Base-by-base conservation (phyloP, 2,113 vertebrate species). In the Xiphophorus couchianus region DNA sequence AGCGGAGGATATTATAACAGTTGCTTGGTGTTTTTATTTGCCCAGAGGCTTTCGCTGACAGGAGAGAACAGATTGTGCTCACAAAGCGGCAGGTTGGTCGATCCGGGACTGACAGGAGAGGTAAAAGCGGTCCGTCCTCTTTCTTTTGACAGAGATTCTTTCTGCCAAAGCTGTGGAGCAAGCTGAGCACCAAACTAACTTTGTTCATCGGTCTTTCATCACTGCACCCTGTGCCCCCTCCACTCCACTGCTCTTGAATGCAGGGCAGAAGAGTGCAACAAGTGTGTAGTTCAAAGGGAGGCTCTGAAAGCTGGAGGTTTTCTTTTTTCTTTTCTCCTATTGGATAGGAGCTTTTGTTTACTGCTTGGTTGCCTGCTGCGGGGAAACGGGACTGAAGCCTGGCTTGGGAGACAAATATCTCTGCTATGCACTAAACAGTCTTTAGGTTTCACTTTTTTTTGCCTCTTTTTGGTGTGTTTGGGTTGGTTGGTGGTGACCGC, bases 391-490 rank as follows among this genome's bases (percentile, higher is more conserved):
- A 54, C 82, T 76, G 82, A 86, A 74, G 77, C 88, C 86, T 81
- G 75, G 81, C 84, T 88, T 72, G 0, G 78, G 79, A 84, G 81
- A 83, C 85, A 89, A 87, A 84, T 80, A 86, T 91, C 86, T 81
- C 73, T 19, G 27, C 86, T 78, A 84, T 87, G 89, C 81, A 79
- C 88, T 90, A 86, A 92, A 85, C 82, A 89, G 80, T 82, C 83
- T 88, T 71, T 17, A 67, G 82, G 72, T 37, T 73, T 82, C 19
- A 19, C 80, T 74, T 74, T 83, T 35, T 35, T 35, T 37, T 37
- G 35, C 72, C 76, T 80, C 76, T 84, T 69, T 68, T 76, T 13
- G 70, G 65, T 83, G 71, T 39, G 54, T 83, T 68, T 66, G 81
- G 82, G 62, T 71, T 35, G 54, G 10, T 76, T 44, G 42, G 75